phyloP scores from a whole-genome alignment of 92 coral and sea anemone species.

The Actinernus sp. region DNA sequence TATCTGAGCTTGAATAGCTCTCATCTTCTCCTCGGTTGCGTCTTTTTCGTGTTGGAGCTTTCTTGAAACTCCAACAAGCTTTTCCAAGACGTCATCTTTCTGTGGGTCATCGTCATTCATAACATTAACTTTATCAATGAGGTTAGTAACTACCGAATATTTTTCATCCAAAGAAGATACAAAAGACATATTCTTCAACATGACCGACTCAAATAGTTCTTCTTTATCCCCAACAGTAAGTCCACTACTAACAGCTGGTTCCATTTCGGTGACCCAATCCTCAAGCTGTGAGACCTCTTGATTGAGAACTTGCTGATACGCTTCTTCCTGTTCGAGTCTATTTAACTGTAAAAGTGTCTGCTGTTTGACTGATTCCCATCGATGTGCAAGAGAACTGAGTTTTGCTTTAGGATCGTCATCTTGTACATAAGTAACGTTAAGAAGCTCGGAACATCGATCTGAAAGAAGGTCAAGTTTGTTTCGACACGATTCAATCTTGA shows the following conservation, averaged over 20 bases:
- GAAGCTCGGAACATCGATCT: slow-evolving; percentile 51
- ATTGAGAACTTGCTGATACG: slow-evolving; percentile 6
- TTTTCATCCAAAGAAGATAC: slow-evolving; percentile 24
- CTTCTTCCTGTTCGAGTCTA: slow-evolving; percentile 54
- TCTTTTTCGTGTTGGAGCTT: slow-evolving; percentile 48
- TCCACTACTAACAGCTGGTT: background rate
- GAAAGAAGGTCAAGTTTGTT: slow-evolving; percentile 65
- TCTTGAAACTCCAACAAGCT: slow-evolving; percentile 16
- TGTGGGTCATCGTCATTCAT: slow-evolving; percentile 15
- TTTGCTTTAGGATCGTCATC: slow-evolving; percentile 60
- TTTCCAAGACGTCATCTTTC: slow-evolving; percentile 9
- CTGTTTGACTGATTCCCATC: slow-evolving; percentile 51
- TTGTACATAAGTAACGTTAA: slow-evolving; percentile 61
- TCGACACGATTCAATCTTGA: slow-evolving; percentile 49
- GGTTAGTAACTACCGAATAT: slow-evolving; percentile 4
- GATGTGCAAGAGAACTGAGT: slow-evolving; percentile 47
- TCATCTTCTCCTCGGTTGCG: slow-evolving; percentile 6
- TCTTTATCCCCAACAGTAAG: slow-evolving; percentile 7
- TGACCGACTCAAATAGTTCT: slow-evolving; percentile 27
- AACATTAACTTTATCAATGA: slow-evolving; percentile 19
- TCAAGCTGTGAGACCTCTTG: slow-evolving; percentile 34
- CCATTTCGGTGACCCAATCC: slow-evolving; percentile 21
- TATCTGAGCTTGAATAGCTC: slow-evolving; percentile 24
- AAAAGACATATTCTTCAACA: slow-evolving; percentile 18
- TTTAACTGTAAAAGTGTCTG: slow-evolving; percentile 41